These are phyloP conservation scores for Sinocyclocheilus grahami DNA, from an alignment of 2,113 vertebrate species.

Conservation along the genomic window DNA sequence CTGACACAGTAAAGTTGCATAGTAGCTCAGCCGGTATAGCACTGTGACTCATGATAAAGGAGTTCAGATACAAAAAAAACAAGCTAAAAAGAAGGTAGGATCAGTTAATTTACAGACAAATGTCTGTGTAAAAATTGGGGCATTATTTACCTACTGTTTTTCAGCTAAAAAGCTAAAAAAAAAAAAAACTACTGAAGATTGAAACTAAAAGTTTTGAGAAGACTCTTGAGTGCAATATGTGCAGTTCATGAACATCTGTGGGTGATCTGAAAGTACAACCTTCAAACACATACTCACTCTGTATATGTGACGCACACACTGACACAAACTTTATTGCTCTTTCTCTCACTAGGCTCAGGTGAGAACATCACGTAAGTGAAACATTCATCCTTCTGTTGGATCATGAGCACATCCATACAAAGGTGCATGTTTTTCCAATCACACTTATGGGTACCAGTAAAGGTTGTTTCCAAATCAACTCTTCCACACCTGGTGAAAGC, in stretches of 20 bases:
- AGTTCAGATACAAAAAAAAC: too few species aligned
- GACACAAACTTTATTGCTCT: constrained; percentile 14
- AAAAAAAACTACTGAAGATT: neutral
- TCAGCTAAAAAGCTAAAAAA: neutral
- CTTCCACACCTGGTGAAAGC: neutral
- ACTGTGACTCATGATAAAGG: neutral
- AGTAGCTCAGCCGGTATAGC: neutral
- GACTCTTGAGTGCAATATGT: neutral
- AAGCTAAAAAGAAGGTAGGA: too few species aligned
- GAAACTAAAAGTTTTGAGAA: neutral
- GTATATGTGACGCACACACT: neutral
- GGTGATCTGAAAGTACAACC: neutral
- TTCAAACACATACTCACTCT: neutral
- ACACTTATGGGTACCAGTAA: constrained; percentile 24
- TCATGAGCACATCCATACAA: neutral
- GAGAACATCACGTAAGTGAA: constrained; percentile 9
- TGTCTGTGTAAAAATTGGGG: too few species aligned
- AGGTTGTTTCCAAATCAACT: constrained; percentile 36
- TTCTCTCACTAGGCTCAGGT: constrained; percentile 4
- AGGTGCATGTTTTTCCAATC: constrained; percentile 8
- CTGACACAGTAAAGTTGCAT: neutral
- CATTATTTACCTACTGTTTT: neutral
- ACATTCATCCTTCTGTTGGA: neutral
- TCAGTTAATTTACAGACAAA: too few species aligned
- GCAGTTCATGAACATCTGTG: neutral